Conservation (phyloP, 2,113 vertebrate genomes). For the Sturnus vulgaris region DNA sequence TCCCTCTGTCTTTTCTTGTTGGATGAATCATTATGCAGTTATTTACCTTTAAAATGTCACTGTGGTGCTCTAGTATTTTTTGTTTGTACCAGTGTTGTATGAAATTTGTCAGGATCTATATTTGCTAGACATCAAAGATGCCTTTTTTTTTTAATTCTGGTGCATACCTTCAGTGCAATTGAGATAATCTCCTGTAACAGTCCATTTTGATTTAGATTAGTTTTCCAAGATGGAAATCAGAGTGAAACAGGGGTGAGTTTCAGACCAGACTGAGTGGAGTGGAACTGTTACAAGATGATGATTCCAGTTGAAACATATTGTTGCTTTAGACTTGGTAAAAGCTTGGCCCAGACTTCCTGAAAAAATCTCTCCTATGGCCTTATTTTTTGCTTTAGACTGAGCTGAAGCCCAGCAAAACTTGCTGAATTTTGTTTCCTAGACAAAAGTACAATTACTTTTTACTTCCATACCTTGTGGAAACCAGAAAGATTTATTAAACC, state of each 20-base stretch:
- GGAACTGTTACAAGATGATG: background rate
- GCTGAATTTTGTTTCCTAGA: background rate
- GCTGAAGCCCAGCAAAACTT: background rate
- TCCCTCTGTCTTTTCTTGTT: background rate
- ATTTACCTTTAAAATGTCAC: background rate
- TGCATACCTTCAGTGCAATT: background rate
- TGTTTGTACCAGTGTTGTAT: background rate
- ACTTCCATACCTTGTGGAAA: background rate
- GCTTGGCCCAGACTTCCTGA: background rate
- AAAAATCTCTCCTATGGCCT: background rate
- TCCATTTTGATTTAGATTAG: background rate
- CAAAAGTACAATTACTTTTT: background rate
- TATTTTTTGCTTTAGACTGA: background rate
- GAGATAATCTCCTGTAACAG: background rate
- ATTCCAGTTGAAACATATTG: background rate
- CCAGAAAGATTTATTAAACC: background rate
- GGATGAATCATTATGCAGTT: background rate
- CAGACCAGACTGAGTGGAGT: background rate
- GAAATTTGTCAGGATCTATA: background rate
- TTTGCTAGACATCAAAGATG: background rate
- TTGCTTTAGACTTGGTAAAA: background rate
- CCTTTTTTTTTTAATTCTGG: background rate
- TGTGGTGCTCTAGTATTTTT: background rate
- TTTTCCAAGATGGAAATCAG: background rate
- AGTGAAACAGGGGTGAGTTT: background rate